A percentile compares a stretch with the other conserved stretches of the same genome.
Evolutionary conservation across 2,888 invertebrate genomes (phyloP).

Genomic region (Sabatieria punctata): DNA sequence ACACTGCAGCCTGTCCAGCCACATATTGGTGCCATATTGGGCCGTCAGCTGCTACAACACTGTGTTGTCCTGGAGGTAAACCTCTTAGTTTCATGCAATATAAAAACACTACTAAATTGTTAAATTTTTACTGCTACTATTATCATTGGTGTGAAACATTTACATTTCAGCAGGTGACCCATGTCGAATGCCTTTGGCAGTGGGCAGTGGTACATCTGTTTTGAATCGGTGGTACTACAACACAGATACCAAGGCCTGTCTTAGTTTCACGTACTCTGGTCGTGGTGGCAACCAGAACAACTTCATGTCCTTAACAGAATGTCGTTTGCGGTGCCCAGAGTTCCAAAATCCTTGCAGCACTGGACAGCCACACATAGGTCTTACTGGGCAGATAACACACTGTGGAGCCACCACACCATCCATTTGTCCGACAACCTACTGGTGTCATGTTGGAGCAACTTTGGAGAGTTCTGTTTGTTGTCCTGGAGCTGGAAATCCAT

Average conservation of each 20-base stretch:
- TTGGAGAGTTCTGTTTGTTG: slow-evolving; percentile 12
- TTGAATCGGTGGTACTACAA: slow-evolving; percentile 23
- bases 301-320: slow-evolving; percentile 11
- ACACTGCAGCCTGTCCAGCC: slow-evolving; percentile 4
- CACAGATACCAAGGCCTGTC: slow-evolving; percentile 12
- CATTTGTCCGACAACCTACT: slow-evolving; percentile 17
- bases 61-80: slow-evolving; percentile 11
- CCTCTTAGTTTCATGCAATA: no score
- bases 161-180: slow-evolving; percentile 19
- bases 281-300: slow-evolving; percentile 14
- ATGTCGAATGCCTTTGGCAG: slow-evolving; percentile 26
- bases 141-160: no score
- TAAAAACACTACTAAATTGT: no score
- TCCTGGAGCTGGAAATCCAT: slow-evolving; percentile 9
- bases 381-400: slow-evolving; percentile 11
- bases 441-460: slow-evolving; percentile 23
- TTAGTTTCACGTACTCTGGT: slow-evolving; percentile 13
- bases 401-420: slow-evolving; percentile 12
- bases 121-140: no score
- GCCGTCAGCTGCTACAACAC: background rate
- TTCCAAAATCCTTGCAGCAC: slow-evolving; percentile 9
- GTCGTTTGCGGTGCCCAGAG: slow-evolving; percentile 8
- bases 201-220: slow-evolving; percentile 25
- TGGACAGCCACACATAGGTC: slow-evolving; percentile 12
- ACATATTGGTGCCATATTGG: slow-evolving; percentile 11